These are phyloP conservation scores for Standfussiana lucernea DNA, from an alignment of 2,888 invertebrate species.

Conservation along the genomic window DNA sequence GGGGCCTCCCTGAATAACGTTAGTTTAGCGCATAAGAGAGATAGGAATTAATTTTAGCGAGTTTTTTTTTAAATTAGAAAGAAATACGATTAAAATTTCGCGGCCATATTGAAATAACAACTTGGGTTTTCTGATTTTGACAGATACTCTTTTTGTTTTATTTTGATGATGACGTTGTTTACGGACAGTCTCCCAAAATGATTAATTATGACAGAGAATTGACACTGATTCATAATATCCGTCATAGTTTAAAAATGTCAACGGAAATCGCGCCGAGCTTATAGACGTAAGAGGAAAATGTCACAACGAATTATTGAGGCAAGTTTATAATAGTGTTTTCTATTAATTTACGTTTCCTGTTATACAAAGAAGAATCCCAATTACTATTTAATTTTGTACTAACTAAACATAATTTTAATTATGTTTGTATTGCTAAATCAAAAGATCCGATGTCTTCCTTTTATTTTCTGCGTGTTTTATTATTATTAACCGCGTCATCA, in stretches of 20 bases:
- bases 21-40: neutral
- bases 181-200: conserved; percentile 36
- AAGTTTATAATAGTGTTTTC: conserved; percentile 2
- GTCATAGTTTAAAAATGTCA: conserved; percentile 53
- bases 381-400: conserved; percentile 1
- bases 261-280: conserved; percentile 30
- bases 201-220: conserved; percentile 30
- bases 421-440: neutral
- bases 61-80: conserved; percentile 31
- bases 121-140: conserved; percentile 34
- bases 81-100: conserved; percentile 35
- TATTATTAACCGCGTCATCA: too few relatives aligned
- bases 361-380: neutral
- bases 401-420: neutral
- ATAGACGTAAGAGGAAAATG: conserved; percentile 52
- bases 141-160: conserved; percentile 9
- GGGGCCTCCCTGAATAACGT: neutral
- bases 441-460: neutral
- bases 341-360: conserved; percentile 29
- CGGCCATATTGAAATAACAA: conserved; percentile 56
- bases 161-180: conserved; percentile 33
- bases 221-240: conserved; percentile 46
- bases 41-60: neutral
- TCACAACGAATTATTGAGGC: conserved; percentile 14
- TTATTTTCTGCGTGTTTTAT: neutral